Evolutionary conservation across 2,888 invertebrate genomes (phyloP).

Genomic region (Dermolepida albohirtum): DNA sequence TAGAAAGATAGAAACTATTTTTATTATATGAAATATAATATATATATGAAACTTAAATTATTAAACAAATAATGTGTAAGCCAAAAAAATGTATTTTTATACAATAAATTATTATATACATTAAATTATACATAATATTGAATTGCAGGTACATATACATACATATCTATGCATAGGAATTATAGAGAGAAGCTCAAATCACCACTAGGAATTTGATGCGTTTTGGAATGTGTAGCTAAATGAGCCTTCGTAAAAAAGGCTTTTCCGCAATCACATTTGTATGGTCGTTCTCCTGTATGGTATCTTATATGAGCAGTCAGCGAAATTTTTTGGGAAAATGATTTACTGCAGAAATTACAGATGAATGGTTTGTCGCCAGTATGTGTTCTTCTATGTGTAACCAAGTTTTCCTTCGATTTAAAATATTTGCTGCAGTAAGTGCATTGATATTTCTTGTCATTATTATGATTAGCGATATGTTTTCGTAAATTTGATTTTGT

Average conservation of each 20-base stretch:
- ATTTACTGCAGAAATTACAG: constrained; percentile 54
- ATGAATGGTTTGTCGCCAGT: constrained; percentile 55
- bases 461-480: constrained; percentile 63
- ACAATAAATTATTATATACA: no score
- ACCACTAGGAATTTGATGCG: constrained; percentile 22
- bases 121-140: no score
- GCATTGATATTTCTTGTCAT: constrained; percentile 52
- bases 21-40: no score
- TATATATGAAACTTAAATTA: no score
- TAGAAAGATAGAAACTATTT: no score
- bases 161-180: not conserved
- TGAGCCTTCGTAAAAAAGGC: constrained; percentile 50
- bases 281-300: constrained; percentile 58
- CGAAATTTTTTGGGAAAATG: constrained; percentile 57
- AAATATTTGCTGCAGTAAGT: constrained; percentile 50
- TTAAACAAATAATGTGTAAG: no score
- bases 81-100: no score
- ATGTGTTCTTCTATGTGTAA: constrained; percentile 54
- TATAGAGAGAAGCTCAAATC: constrained; percentile 11
- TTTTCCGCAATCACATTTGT: constrained; percentile 60
- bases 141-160: no score
- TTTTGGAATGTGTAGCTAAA: constrained; percentile 49
- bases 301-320: constrained; percentile 57
- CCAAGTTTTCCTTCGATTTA: constrained; percentile 52
- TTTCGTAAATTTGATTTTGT: constrained; percentile 58